Base-by-base conservation (phyloP, 2,888 invertebrate genomes). In the Danaus chrysippus region DNA sequence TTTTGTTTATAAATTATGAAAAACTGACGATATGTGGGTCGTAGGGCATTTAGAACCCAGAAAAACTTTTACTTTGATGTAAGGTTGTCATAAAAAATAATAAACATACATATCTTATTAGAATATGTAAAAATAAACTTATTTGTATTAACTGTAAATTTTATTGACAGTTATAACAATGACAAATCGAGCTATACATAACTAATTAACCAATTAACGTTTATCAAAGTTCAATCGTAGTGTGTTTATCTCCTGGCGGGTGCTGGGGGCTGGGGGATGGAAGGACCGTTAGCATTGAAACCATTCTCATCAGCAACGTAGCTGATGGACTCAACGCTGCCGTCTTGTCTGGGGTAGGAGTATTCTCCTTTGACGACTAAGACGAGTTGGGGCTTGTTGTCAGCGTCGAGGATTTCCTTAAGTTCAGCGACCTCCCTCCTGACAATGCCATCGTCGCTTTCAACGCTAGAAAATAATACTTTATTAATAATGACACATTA, bases 231-330 rank as follows among this genome's bases (percentile, higher is more conserved):
- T 2, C 15, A 11, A 3, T 17, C 17, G 17, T 49, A 3, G 49
- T 11, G 10, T 49, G n/a, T 49, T 15, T 49, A 49, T 49, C 11
- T 49, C 9, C 12, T n/a, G 17, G 17, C 46, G 85, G 58, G 89
- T 54, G 87, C 79, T 55, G 23, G 23, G 23, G 23, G 23, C 5
- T 92, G 92, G 58, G 94, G 94, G 73, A 94, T 78, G 78, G 93
- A 93, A 13, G 87, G 87, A 54, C 94, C 93, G 56, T 92, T 90
- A 1, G 93, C 91, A 67, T 91, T 92, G 91, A 85, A 94, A 65
- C 94, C 94, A 68, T 80, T 92, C 79, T 94, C 93, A 69, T 94
- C 94, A 56, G 93, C 94, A 64, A 75, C 77, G 83, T 93, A 94
- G 57, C 75, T 87, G 69, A 93, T 68, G 34, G 77, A 74, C 68